Evolutionary conservation across 2,113 vertebrate species (phyloP).

Genomic region (Zosterops pallidus): DNA sequence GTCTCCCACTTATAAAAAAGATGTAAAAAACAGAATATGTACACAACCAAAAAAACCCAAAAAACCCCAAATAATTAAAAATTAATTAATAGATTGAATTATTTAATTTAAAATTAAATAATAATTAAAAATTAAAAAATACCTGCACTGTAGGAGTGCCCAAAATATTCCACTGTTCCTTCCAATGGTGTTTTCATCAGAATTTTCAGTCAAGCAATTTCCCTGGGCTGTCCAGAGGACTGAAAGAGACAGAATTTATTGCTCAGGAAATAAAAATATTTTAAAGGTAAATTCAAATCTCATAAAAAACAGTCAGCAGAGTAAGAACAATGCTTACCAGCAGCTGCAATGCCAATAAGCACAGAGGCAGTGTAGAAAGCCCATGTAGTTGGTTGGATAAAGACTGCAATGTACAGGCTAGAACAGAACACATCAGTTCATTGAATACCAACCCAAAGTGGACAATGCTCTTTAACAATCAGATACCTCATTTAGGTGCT

Average conservation of each 20-base stretch:
- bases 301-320: neutral
- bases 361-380: conserved; percentile 95
- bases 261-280: neutral
- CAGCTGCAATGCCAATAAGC: conserved; percentile 91
- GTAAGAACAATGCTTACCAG: conserved; percentile 81
- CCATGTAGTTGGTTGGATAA: conserved; percentile 92
- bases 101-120: too few species aligned
- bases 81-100: too few species aligned
- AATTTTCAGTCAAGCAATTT: conserved; percentile 92
- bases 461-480: neutral
- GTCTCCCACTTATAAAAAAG: neutral
- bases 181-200: conserved; percentile 88
- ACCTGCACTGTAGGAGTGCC: conserved; percentile 96
- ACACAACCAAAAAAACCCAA: neutral
- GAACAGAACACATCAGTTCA: conserved; percentile 66
- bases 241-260: conserved; percentile 51
- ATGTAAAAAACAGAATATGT: neutral
- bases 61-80: too few species aligned
- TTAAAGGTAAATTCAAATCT: neutral
- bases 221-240: conserved; percentile 99
- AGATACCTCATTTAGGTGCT: neutral
- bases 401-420: conserved; percentile 94
- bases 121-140: neutral
- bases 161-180: conserved; percentile 97
- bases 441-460: neutral